These are phyloP conservation scores for Spatula clypeata DNA, from an alignment of 2,797 vertebrate genomes.

Conservation along the genomic window DNA sequence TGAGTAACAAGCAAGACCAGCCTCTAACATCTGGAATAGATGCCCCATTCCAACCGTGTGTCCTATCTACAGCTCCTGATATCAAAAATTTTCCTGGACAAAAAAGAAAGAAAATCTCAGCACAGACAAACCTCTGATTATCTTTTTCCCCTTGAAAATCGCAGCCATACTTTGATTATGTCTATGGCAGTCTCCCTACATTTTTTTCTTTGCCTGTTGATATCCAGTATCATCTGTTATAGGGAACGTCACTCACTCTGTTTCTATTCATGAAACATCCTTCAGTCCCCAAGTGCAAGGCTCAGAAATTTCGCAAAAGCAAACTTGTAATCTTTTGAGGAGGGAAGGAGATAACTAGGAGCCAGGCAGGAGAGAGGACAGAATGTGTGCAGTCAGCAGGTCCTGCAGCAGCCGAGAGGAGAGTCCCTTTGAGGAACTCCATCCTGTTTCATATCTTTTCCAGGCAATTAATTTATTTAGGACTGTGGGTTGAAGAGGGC, in stretches of 20 bases:
- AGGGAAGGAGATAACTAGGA: background rate
- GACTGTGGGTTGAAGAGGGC: background rate
- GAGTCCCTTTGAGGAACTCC: background rate
- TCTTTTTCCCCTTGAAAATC: background rate
- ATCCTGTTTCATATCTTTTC: background rate
- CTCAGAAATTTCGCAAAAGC: background rate
- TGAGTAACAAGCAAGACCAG: background rate
- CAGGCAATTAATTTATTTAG: background rate
- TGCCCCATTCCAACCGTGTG: background rate
- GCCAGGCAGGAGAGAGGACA: background rate
- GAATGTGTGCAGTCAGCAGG: background rate
- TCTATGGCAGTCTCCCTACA: background rate
- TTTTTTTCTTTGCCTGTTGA: background rate
- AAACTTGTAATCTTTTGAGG: fast-evolving
- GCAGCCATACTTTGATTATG: background rate
- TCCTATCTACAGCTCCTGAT: background rate
- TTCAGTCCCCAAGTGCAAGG: background rate
- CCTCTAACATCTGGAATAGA: background rate
- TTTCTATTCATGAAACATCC: background rate
- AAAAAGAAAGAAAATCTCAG: background rate
- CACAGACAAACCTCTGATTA: background rate
- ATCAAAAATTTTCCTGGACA: background rate
- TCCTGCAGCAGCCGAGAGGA: background rate
- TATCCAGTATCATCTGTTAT: background rate
- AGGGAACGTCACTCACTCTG: background rate